Percentiles rank a stretch among this genome's conserved stretches.
These are phyloP conservation scores for Melieria omissa DNA, from an alignment of 2,888 invertebrate species.

Conservation along the genomic window DNA sequence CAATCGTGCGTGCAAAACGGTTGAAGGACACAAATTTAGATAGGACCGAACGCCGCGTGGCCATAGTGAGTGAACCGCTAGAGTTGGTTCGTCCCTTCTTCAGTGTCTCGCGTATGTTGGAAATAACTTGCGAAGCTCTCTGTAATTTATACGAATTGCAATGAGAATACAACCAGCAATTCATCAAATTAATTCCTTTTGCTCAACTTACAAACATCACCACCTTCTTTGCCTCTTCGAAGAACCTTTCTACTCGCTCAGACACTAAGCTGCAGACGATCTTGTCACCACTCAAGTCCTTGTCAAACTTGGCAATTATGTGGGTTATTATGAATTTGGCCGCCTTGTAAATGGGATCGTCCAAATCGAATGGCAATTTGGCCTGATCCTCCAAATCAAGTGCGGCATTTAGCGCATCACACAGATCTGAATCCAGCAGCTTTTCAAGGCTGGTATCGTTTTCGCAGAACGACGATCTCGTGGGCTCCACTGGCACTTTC, in stretches of 20 bases:
- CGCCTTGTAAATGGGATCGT: constrained; percentile 60
- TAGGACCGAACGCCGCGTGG: constrained; percentile 2
- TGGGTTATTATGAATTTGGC: constrained; percentile 61
- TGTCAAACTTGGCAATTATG: constrained; percentile 55
- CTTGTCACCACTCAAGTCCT: constrained; percentile 57
- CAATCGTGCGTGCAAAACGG: constrained; percentile 56
- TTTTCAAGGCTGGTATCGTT: constrained; percentile 53
- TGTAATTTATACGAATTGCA: constrained; percentile 38
- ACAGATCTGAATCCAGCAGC: constrained; percentile 55
- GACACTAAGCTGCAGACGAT: constrained; percentile 46
- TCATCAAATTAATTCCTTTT: not conserved
- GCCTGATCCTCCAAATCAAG: constrained; percentile 53
- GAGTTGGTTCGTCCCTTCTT: not conserved
- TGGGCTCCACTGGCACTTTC: not conserved
- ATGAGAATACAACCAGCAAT: not conserved
- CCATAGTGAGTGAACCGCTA: constrained; percentile 7
- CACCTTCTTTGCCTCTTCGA: constrained; percentile 58
- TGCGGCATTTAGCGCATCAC: constrained; percentile 57
- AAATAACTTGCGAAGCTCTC: constrained; percentile 60
- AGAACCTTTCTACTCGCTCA: constrained; percentile 51
- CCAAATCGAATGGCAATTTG: constrained; percentile 47
- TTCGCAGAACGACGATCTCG: constrained; percentile 43
- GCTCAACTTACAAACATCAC: constrained; percentile 55
- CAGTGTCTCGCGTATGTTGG: constrained; percentile 46
- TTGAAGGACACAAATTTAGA: constrained; percentile 56